phyloP scores from a whole-genome alignment of 2,113 vertebrate species.

The Theropithecus gelada region DNA sequence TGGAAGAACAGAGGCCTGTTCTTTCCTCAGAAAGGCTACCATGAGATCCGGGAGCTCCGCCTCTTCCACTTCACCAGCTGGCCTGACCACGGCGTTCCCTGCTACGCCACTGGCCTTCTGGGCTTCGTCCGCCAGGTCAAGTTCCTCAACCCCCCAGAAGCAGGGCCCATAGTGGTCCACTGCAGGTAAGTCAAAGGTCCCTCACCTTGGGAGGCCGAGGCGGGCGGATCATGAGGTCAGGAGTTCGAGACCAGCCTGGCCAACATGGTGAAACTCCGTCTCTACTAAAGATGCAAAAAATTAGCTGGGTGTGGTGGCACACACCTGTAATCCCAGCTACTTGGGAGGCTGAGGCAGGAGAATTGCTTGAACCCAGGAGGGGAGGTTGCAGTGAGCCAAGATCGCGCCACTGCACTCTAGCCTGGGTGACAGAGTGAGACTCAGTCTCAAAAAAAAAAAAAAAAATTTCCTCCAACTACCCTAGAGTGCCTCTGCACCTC shows the following conservation, averaged over 20 bases:
- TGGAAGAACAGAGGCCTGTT: conserved; percentile 64
- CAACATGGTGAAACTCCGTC: too few relatives aligned
- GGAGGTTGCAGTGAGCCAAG: too few relatives aligned
- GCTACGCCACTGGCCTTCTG: conserved; percentile 95
- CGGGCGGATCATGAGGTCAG: too few relatives aligned
- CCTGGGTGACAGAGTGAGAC: too few relatives aligned
- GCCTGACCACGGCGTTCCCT: conserved; percentile 98
- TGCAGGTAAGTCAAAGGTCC: conserved; percentile 86
- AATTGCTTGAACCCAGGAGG: too few relatives aligned
- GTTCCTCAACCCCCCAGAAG: conserved; percentile 96
- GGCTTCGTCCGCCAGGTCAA: conserved; percentile 98
- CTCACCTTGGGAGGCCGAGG: accelerated
- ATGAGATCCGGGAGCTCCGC: conserved; percentile 97
- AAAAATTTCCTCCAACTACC: accelerated
- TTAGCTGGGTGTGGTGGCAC: too few relatives aligned
- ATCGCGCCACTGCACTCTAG: too few relatives aligned
- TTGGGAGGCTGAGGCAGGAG: too few relatives aligned
- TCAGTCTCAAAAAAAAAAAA: too few relatives aligned
- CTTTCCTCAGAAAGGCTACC: conserved; percentile 95
- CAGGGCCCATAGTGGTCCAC: conserved; percentile 95
- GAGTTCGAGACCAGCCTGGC: too few relatives aligned
- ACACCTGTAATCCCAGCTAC: too few relatives aligned
- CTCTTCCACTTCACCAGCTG: conserved; percentile 99
- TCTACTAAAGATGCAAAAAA: too few relatives aligned
- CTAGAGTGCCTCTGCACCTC: not conserved